Evolutionary conservation across 2,888 invertebrate species (phyloP).

Genomic region (Deilephila porcellus): DNA sequence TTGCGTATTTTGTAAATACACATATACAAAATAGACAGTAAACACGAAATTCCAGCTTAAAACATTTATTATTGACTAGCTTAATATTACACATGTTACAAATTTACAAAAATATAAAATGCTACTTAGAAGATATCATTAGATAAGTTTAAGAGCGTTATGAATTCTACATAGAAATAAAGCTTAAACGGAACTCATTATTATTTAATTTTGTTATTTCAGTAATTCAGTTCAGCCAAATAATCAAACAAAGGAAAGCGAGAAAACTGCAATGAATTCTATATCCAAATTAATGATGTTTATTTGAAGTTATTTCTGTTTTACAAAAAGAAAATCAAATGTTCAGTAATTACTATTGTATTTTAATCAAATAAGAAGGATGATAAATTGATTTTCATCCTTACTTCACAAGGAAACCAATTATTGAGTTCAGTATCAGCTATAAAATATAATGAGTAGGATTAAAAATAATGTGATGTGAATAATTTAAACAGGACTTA

Average conservation of each 20-base stretch:
- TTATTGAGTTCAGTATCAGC: background rate
- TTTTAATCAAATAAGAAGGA: too few species aligned
- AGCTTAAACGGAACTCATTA: background rate
- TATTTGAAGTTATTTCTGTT: too few species aligned
- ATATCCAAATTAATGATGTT: too few species aligned
- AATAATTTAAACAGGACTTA: constrained; percentile 43
- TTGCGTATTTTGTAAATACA: background rate
- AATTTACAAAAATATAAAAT: constrained; percentile 77
- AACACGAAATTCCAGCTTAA: constrained; percentile 44
- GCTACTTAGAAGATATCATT: constrained; percentile 32
- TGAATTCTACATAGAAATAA: background rate
- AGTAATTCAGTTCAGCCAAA: too few species aligned
- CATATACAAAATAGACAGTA: constrained; percentile 13
- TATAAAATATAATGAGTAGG: background rate
- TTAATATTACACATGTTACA: constrained; percentile 59
- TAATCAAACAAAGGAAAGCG: too few species aligned
- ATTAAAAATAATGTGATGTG: constrained; percentile 52
- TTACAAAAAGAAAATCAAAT: too few species aligned
- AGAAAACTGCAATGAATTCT: too few species aligned
- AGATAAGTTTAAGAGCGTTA: background rate
- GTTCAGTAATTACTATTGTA: too few species aligned
- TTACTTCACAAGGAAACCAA: constrained; percentile 13
- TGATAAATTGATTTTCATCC: constrained; percentile 30
- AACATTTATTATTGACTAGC: constrained; percentile 72
- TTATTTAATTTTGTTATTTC: background rate